Percentiles rank a stretch among this genome's conserved stretches.
Conservation (phyloP, 2,113 vertebrate genomes). For the Xyliphius kryptos region DNA sequence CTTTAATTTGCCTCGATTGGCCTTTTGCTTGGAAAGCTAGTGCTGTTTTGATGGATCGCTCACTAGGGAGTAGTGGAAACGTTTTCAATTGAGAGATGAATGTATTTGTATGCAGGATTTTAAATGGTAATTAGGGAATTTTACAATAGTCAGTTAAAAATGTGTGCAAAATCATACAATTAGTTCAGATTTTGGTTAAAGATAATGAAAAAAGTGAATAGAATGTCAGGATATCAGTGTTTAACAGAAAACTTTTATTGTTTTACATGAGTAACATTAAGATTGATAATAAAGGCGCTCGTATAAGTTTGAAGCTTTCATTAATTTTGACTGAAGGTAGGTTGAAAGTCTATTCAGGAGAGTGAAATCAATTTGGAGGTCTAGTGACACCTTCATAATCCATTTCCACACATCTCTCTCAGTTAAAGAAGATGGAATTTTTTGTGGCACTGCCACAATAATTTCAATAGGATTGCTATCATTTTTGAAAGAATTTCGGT, state of each 20-base stretch:
- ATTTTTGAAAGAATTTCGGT: no score
- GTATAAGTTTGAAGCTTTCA: constrained; percentile 15
- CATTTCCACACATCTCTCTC: constrained; percentile 9
- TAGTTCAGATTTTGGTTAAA: no score
- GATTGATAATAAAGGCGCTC: neutral
- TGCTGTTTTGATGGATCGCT: constrained; percentile 54
- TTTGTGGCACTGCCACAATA: neutral
- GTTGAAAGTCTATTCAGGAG: constrained; percentile 6
- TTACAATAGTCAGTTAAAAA: neutral
- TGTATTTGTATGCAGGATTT: constrained; percentile 44
- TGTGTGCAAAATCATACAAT: no score
- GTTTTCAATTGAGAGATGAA: constrained; percentile 49
- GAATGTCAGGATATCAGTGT: neutral
- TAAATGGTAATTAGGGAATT: constrained; percentile 11
- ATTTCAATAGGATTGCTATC: no score
- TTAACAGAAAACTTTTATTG: constrained; percentile 2
- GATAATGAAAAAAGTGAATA: no score
- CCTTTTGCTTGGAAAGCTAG: constrained; percentile 54
- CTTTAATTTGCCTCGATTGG: constrained; percentile 63
- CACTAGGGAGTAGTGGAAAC: constrained; percentile 48
- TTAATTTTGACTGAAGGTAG: constrained; percentile 9
- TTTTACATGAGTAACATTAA: neutral
- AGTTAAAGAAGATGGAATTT: neutral
- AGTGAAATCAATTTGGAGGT: constrained; percentile 13
- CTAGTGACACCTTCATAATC: neutral